These are phyloP conservation scores for Rattus norvegicus DNA, from an alignment of 2,113 vertebrate species.

Conservation along the genomic window DNA sequence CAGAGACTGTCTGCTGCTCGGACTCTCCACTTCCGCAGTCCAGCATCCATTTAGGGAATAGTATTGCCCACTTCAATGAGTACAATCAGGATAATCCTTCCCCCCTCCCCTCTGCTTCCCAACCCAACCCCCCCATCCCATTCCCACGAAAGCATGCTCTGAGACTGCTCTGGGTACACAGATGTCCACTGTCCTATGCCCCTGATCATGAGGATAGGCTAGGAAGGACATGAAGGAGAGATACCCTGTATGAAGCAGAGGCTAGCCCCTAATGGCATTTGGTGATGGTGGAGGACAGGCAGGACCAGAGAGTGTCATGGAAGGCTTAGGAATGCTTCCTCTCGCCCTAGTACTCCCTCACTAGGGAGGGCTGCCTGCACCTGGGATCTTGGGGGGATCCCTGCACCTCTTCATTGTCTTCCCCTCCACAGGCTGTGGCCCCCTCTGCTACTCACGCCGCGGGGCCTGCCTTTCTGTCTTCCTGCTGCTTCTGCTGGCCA, in stretches of 20 bases:
- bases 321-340: background rate
- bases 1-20: too few species aligned
- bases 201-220: background rate
- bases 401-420: background rate
- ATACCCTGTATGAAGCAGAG: background rate
- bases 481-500: slow-evolving; percentile 73
- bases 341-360: background rate
- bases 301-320: background rate
- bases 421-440: background rate
- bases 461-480: slow-evolving; percentile 68
- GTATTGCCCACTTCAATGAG: too few species aligned
- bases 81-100: too few species aligned
- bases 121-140: too few species aligned
- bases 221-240: background rate
- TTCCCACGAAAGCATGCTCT: too few species aligned
- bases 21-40: too few species aligned
- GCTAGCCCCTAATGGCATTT: background rate
- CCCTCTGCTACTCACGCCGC: slow-evolving; percentile 70
- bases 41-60: too few species aligned
- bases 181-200: background rate
- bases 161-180: background rate
- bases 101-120: too few species aligned
- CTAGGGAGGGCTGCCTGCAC: background rate
- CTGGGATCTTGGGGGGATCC: background rate
- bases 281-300: background rate